phyloP scores from a whole-genome alignment of 1,140 invertebrate genomes.

The Drosophila obscura region DNA sequence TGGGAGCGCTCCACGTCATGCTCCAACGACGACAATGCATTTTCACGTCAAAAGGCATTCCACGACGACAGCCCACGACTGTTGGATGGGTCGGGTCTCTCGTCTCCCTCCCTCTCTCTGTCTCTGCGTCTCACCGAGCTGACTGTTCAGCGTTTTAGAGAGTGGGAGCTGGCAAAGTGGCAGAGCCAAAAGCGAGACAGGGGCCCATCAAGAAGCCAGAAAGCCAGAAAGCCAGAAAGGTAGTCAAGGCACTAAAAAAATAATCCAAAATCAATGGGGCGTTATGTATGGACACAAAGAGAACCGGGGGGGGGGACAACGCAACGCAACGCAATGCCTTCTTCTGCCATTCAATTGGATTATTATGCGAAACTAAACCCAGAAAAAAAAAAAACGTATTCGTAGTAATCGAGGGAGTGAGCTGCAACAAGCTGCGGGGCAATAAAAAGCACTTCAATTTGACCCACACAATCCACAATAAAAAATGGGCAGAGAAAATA shows the following conservation, averaged over 20 bases:
- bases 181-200: slow-evolving; percentile 10
- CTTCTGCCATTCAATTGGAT: slow-evolving; percentile 74
- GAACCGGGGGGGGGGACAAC: neutral
- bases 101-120: neutral
- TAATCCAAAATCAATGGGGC: slow-evolving; percentile 82
- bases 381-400: slow-evolving; percentile 33
- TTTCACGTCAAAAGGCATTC: slow-evolving; percentile 57
- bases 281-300: slow-evolving; percentile 58
- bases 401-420: slow-evolving; percentile 6
- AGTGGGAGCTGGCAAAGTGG: slow-evolving; percentile 19
- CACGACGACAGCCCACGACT: slow-evolving; percentile 53
- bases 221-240: slow-evolving; percentile 68
- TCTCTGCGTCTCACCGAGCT: neutral
- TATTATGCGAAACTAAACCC: slow-evolving; percentile 76
- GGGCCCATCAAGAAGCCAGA: slow-evolving; percentile 46
- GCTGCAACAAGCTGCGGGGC: slow-evolving; percentile 76
- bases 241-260: slow-evolving; percentile 77
- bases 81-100: slow-evolving; percentile 12
- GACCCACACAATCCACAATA: slow-evolving; percentile 56
- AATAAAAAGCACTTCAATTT: slow-evolving; percentile 82
- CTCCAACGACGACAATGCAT: slow-evolving; percentile 51
- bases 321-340: too few species aligned
- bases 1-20: slow-evolving; percentile 34
- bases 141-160: slow-evolving; percentile 1
- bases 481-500: slow-evolving; percentile 32